Base-by-base conservation (phyloP, 2,888 invertebrate species). In the Zele albiditarsus region DNA sequence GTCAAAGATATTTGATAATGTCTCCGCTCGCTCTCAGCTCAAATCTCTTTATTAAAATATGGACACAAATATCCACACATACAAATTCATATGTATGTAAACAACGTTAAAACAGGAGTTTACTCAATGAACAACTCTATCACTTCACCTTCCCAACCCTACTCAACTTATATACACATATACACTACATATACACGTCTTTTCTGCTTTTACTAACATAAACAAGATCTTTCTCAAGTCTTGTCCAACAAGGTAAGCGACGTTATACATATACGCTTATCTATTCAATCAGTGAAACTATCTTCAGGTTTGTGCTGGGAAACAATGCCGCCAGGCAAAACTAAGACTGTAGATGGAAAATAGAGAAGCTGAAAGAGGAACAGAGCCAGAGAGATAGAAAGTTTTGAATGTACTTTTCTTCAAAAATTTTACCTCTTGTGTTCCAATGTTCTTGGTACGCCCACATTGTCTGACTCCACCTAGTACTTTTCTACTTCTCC, bases 261-360 rank as follows among this genome's bases (percentile, higher is more conserved):
- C 20, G 53, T 20, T 20, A 20, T 10, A 20, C 20, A 20, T 53
- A 53, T 20, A 20, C n/a, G 4, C 81, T 84, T 83, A 84, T 84
- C 84, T 84, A 80, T 81, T 84, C 84, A 82, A 84, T 84, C 83
- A 81, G 79, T 82, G 80, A 80, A 82, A 82, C 81, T 82, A 79
- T 81, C 82, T 38, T 28, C 3, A 28, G 28, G n/a, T 63, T 53
- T 20, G 20, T 20, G 53, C 46, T 70, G 77, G 78, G 79, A 82
- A 84, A 82, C 78, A 81, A 75, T 76, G 79, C 72, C 65, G 73
- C 28, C 33, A 73, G 76, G 46, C 68, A 28, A 62, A 58, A 67
- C 62, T 67, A 68, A 72, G 68, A 58, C 57, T 27, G 46, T 31
- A 20, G 31, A 46, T 58, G 12, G 58, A 20, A 20, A 53, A 53